Evolutionary conservation across 2,113 vertebrate species (phyloP).

Genomic region (Jacana jacana): DNA sequence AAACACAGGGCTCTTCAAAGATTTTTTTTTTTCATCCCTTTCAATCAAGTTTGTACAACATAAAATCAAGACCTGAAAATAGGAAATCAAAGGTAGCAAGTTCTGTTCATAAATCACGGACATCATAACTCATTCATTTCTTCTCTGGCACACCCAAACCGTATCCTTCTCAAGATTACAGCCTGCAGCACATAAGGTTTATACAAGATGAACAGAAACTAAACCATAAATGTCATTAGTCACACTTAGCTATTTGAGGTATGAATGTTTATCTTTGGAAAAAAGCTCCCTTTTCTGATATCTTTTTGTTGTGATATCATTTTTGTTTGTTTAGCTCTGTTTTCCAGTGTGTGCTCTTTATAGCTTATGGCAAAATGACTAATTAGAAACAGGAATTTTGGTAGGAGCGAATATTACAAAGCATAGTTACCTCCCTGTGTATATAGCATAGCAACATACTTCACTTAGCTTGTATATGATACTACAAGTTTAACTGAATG

Average conservation of each 20-base stretch:
- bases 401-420: not conserved
- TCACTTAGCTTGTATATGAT: not conserved
- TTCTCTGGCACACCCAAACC: not conserved
- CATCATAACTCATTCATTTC: not conserved
- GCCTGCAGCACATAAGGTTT: not conserved
- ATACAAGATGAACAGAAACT: not conserved
- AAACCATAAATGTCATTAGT: not conserved
- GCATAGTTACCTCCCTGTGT: not conserved
- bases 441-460: not conserved
- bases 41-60: not conserved
- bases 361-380: not conserved
- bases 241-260: not conserved
- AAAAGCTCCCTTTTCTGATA: not conserved
- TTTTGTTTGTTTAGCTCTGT: not conserved
- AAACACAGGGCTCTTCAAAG: not conserved
- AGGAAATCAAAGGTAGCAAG: not conserved
- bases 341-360: not conserved
- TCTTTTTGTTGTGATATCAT: not conserved
- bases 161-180: not conserved
- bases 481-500: not conserved
- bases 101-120: not conserved
- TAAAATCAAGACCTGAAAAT: not conserved
- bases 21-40: not conserved
- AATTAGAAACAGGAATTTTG: not conserved
- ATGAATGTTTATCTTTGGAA: not conserved